Conservation (phyloP, 2,797 vertebrate species). For the Muscicapa striata region DNA sequence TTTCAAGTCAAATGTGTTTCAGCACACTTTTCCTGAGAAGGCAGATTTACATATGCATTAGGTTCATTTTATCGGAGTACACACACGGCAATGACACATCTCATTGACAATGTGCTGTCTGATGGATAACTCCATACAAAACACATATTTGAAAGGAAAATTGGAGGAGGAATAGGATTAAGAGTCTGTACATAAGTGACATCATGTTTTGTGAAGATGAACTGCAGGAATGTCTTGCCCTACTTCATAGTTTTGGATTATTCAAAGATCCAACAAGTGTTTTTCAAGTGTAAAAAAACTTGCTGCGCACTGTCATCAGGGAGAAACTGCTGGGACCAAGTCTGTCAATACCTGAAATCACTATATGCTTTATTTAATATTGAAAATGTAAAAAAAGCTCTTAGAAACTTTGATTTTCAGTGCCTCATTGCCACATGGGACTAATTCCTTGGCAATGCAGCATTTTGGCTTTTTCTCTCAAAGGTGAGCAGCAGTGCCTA, state of each 20-base stretch:
- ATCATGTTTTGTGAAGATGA: slow-evolving; percentile 25
- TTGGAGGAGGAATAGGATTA: slow-evolving; percentile 70
- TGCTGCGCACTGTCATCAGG: background rate
- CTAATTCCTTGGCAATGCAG: background rate
- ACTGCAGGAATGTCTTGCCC: slow-evolving; percentile 2
- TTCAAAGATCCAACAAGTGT: slow-evolving; percentile 36
- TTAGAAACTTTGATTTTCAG: background rate
- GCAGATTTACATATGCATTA: slow-evolving; percentile 76
- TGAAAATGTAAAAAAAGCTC: background rate
- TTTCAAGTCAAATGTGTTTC: slow-evolving; percentile 71
- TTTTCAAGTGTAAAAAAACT: background rate
- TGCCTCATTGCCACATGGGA: background rate
- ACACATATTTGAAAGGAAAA: slow-evolving; percentile 67
- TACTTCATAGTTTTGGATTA: slow-evolving; percentile 27
- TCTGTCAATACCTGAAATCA: background rate
- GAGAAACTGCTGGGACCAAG: background rate
- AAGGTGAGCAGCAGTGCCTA: background rate
- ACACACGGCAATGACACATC: slow-evolving; percentile 71
- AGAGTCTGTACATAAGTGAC: slow-evolving; percentile 18
- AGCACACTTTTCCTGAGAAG: slow-evolving; percentile 68
- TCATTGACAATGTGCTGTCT: slow-evolving; percentile 70
- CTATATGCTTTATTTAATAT: background rate
- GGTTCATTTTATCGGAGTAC: slow-evolving; percentile 72
- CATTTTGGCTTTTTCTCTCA: background rate
- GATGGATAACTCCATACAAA: slow-evolving; percentile 71